Evolutionary conservation across 2,888 invertebrate genomes (phyloP).

Genomic region (Syritta pipiens): DNA sequence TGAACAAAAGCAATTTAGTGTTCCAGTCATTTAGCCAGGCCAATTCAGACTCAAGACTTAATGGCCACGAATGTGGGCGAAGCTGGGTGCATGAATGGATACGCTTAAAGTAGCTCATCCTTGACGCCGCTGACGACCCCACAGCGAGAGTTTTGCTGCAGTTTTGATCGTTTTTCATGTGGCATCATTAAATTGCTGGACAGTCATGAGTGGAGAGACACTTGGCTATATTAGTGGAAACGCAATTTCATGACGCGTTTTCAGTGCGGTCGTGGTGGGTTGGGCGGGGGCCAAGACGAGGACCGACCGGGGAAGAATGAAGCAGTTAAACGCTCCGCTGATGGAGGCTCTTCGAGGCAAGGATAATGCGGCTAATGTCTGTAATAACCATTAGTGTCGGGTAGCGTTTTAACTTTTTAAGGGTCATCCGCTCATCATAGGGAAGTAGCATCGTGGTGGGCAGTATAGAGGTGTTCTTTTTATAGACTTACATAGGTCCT

Average conservation of each 20-base stretch:
- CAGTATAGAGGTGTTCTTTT: no score
- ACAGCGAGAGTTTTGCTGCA: slow-evolving; percentile 43
- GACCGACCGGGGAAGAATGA: background rate
- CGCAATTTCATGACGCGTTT: slow-evolving; percentile 55
- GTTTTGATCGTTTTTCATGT: slow-evolving; percentile 29
- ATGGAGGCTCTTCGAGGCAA: slow-evolving; percentile 14
- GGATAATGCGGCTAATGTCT: slow-evolving; percentile 34
- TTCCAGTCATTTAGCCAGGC: slow-evolving; percentile 64
- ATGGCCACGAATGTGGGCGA: slow-evolving; percentile 40
- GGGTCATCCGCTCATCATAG: background rate
- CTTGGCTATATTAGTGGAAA: slow-evolving; percentile 43
- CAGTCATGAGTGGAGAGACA: slow-evolving; percentile 9
- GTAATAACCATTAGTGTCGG: slow-evolving; percentile 53
- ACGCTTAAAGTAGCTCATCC: background rate
- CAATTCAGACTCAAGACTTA: slow-evolving; percentile 65
- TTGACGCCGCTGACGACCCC: background rate
- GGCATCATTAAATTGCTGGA: slow-evolving; percentile 41
- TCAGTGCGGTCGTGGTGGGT: slow-evolving; percentile 25
- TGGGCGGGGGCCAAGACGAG: background rate
- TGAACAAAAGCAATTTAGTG: slow-evolving; percentile 68
- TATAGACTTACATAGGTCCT: no score
- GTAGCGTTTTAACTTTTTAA: slow-evolving; percentile 12
- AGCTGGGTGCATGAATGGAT: background rate
- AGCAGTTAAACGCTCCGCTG: slow-evolving; percentile 25
- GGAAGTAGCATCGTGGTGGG: background rate